phyloP scores from a whole-genome alignment of 92 coral and sea anemone species.

The Palythoa heliodiscus region DNA sequence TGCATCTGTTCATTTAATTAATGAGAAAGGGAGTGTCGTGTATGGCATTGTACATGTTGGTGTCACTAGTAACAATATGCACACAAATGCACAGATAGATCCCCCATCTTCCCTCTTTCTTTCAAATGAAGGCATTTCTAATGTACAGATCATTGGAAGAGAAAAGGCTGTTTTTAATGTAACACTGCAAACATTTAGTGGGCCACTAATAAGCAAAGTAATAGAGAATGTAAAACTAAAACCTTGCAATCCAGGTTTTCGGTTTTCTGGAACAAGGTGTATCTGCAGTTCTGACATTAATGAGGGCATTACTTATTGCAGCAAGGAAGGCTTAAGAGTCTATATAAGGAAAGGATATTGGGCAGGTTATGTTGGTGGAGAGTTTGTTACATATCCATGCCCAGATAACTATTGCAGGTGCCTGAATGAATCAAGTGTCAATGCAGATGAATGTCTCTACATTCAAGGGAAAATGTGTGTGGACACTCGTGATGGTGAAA shows the following conservation, averaged over 20 bases:
- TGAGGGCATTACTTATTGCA: conserved; percentile 73
- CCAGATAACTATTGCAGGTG: conserved; percentile 86
- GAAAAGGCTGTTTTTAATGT: conserved; percentile 64
- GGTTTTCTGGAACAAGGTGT: conserved; percentile 50
- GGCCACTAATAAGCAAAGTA: conserved; percentile 53
- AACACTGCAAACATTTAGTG: conserved; percentile 64
- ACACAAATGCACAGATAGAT: conserved; percentile 47
- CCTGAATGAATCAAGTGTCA: conserved; percentile 17
- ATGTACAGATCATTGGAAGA: conserved; percentile 62
- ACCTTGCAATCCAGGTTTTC: conserved; percentile 84
- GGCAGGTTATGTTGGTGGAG: conserved; percentile 74
- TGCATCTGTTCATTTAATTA: conserved; percentile 65
- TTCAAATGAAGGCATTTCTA: conserved; percentile 54
- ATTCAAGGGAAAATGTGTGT: conserved; percentile 47
- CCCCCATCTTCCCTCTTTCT: conserved; percentile 77
- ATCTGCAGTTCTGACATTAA: conserved; percentile 65
- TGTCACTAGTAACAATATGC: conserved; percentile 4
- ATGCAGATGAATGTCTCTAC: conserved; percentile 63
- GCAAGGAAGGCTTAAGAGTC: conserved; percentile 64
- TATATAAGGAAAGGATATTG: conserved; percentile 82
- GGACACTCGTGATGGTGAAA: conserved; percentile 48
- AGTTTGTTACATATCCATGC: conserved; percentile 76
- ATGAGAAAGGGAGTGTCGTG: conserved; percentile 72
- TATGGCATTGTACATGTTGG: conserved; percentile 72
- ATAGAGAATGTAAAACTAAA: conserved; percentile 54